These are phyloP conservation scores for Pachyuromys duprasi DNA, from an alignment of 2,797 vertebrate species.

Conservation along the genomic window DNA sequence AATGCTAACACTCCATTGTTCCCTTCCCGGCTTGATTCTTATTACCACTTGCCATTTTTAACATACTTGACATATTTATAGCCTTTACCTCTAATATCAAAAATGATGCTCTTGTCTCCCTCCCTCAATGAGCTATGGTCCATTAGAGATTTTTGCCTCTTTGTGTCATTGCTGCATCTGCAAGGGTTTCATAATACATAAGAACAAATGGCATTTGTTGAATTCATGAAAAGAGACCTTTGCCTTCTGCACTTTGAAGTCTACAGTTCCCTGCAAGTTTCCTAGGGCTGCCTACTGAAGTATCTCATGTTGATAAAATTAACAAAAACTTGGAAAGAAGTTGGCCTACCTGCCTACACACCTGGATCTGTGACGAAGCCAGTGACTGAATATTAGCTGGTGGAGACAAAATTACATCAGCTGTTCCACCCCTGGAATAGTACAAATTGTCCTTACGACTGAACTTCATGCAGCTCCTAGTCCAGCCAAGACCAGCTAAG, in stretches of 20 bases:
- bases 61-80: not conserved
- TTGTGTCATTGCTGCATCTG: not conserved
- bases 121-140: not conserved
- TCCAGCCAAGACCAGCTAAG: not conserved
- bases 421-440: not conserved
- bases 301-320: constrained; percentile 28
- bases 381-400: not conserved
- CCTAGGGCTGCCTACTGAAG: not conserved
- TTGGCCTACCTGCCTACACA: not conserved
- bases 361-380: not conserved
- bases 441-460: not conserved
- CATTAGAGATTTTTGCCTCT: not conserved
- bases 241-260: not conserved
- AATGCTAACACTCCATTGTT: not conserved
- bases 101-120: not conserved
- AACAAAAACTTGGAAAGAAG: not conserved
- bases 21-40: not conserved
- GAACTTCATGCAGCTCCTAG: not conserved
- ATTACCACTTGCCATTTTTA: not conserved
- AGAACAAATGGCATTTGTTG: constrained; percentile 7
- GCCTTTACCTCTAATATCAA: not conserved
- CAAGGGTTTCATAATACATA: not conserved
- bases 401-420: too few species aligned
- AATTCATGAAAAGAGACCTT: not conserved
- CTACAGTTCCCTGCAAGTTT: not conserved